Conservation (phyloP, 2,113 vertebrate species). For the Dolichotis patagonum region DNA sequence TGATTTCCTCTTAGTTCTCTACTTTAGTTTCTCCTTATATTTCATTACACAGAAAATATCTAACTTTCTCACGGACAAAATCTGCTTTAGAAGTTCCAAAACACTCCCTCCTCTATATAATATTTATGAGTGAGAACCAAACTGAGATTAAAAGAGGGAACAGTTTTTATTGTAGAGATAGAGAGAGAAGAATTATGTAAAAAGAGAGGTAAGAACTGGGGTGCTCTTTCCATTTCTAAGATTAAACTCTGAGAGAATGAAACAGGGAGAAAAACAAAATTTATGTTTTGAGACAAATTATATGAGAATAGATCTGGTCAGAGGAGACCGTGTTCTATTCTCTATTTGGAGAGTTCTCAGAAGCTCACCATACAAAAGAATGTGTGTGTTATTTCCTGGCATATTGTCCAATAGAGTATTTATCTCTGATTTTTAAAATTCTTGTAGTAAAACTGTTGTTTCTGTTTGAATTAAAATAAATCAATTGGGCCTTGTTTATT, state of each 20-base stretch:
- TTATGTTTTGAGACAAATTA: neutral
- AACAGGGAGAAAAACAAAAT: neutral
- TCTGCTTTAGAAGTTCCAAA: neutral
- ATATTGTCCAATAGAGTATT: conserved; percentile 8
- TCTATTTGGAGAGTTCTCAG: neutral
- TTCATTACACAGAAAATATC: neutral
- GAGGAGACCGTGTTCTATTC: neutral
- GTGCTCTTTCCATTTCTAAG: neutral
- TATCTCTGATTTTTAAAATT: neutral
- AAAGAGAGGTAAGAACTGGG: neutral
- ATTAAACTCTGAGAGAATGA: neutral
- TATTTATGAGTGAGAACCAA: neutral
- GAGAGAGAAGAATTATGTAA: neutral
- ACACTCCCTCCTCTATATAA: neutral
- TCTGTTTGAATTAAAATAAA: neutral
- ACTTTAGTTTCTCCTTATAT: neutral
- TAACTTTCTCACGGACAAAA: neutral
- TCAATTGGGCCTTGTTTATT: neutral
- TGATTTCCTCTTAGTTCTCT: neutral
- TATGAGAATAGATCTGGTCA: neutral
- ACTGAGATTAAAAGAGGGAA: neutral
- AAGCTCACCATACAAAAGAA: neutral
- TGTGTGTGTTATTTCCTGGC: neutral
- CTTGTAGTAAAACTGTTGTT: neutral
- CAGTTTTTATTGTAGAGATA: neutral